Percentiles rank a stretch among this genome's conserved stretches.
Conservation (phyloP, 2,888 invertebrate species). For the Dicyrtomina minuta region DNA sequence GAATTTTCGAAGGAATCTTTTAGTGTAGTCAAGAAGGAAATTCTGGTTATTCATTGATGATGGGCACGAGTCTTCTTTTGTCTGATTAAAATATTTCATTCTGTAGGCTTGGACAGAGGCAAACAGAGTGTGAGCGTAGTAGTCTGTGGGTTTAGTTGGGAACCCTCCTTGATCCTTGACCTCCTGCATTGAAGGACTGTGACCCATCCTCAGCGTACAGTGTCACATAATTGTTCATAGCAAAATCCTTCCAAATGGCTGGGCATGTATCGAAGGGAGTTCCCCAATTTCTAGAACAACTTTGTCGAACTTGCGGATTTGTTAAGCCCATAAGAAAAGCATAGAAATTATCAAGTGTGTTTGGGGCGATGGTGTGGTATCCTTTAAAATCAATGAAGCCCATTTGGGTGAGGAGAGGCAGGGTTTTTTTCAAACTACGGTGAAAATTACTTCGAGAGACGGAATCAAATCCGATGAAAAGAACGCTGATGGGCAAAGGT, state of each 20-base stretch:
- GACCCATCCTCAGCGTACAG: background rate
- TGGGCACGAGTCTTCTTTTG: too few relatives aligned
- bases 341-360: constrained; percentile 11
- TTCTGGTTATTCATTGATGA: too few relatives aligned
- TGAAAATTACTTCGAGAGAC: background rate
- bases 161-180: background rate
- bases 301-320: constrained; percentile 32
- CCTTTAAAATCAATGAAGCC: too few relatives aligned
- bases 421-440: background rate
- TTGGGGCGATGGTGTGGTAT: background rate
- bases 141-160: background rate
- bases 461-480: background rate
- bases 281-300: constrained; percentile 28
- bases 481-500: background rate
- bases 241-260: background rate
- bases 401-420: background rate
- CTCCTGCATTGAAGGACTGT: background rate
- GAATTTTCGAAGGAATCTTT: too few relatives aligned
- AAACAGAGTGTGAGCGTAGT: too few relatives aligned
- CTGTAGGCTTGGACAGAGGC: too few relatives aligned
- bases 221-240: background rate
- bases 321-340: too few relatives aligned
- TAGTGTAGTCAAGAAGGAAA: too few relatives aligned
- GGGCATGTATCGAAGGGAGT: constrained; percentile 11
- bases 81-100: too few relatives aligned